These are phyloP conservation scores for Trididemnum nubilum DNA, from an alignment of 23 tunicate genomes.

Conservation along the genomic window DNA sequence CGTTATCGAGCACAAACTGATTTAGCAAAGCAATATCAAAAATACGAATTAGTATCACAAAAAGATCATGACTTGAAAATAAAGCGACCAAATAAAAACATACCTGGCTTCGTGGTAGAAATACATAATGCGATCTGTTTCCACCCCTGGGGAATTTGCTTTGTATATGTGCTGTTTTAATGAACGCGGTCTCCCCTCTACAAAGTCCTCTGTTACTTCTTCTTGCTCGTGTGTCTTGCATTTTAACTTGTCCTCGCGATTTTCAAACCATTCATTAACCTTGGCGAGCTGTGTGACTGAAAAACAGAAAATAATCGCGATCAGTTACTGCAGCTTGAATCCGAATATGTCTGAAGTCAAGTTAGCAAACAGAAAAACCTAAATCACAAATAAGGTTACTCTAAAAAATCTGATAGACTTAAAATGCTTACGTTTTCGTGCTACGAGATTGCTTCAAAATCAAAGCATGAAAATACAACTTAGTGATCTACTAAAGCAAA, in stretches of 20 bases:
- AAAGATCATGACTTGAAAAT: too few species aligned
- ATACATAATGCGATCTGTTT: slow-evolving; percentile 73
- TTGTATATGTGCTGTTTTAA: slow-evolving; percentile 72
- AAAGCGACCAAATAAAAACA: neutral
- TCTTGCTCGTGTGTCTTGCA: slow-evolving; percentile 56
- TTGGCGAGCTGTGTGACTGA: slow-evolving; percentile 60
- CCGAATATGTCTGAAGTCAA: neutral
- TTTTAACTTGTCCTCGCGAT: slow-evolving; percentile 81
- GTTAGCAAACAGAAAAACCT: neutral
- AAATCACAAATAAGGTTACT: slow-evolving; percentile 3
- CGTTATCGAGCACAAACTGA: too few species aligned
- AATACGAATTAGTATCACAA: too few species aligned
- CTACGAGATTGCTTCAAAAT: too few species aligned
- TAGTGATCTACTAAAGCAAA: too few species aligned
- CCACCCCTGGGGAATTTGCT: slow-evolving; percentile 65
- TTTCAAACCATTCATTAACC: slow-evolving; percentile 63
- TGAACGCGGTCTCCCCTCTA: slow-evolving; percentile 71
- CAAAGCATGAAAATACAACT: too few species aligned
- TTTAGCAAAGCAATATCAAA: too few species aligned
- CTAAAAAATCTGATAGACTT: too few species aligned
- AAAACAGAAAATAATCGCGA: neutral
- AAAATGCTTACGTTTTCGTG: too few species aligned
- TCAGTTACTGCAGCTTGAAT: neutral
- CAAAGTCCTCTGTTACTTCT: slow-evolving; percentile 75
- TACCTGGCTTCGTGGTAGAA: slow-evolving; percentile 88